These are phyloP conservation scores for Quadroppia sp. DNA, from an alignment of 2,888 invertebrate genomes.

Conservation along the genomic window DNA sequence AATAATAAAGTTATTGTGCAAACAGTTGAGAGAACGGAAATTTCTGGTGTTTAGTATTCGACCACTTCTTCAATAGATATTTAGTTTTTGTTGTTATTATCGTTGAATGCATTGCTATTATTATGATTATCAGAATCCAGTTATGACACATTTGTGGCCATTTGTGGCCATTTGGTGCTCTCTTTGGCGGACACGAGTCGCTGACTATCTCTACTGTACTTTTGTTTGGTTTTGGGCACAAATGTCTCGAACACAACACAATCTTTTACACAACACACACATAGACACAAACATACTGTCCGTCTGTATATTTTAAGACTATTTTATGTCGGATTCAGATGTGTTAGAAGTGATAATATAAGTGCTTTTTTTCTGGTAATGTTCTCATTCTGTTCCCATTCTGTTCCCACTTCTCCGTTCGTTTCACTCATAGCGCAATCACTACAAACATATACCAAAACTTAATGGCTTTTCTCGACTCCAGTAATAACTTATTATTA, in stretches of 20 bases:
- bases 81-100: background rate
- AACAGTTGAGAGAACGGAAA: conserved; percentile 1
- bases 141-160: conserved; percentile 36
- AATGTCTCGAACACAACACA: conserved; percentile 27
- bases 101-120: conserved; percentile 17
- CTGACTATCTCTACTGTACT: conserved; percentile 11
- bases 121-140: conserved; percentile 15
- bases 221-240: background rate
- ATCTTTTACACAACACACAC: background rate
- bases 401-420: background rate
- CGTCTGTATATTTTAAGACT: conserved; percentile 31
- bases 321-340: conserved; percentile 15
- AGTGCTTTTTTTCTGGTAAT: conserved; percentile 18
- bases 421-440: background rate
- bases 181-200: conserved; percentile 29
- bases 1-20: background rate
- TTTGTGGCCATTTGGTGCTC: background rate
- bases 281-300: background rate
- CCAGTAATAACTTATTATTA: conserved; percentile 34
- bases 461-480: conserved; percentile 34
- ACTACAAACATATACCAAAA: conserved; percentile 29
- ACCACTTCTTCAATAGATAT: conserved; percentile 10
- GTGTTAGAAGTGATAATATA: conserved; percentile 25
- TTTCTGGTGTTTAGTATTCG: background rate
- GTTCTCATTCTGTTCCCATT: background rate